phyloP scores from a whole-genome alignment of 2,888 invertebrate genomes.

The Andrena chrysosceles region DNA sequence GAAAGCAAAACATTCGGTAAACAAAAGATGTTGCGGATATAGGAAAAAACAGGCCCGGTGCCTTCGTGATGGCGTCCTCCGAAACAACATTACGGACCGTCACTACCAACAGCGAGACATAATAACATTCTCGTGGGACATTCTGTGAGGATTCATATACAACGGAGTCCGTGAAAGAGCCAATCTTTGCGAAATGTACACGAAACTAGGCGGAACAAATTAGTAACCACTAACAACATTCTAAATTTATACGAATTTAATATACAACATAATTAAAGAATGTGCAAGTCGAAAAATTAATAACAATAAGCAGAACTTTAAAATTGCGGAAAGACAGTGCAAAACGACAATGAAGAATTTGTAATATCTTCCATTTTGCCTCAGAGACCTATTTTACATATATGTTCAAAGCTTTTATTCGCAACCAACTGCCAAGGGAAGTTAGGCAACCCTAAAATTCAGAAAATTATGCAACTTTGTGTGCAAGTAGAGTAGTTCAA shows the following conservation, averaged over 20 bases:
- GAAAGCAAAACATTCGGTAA: slow-evolving; percentile 24
- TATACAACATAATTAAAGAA: too few species aligned
- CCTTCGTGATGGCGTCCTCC: not conserved
- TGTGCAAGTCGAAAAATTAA: not conserved
- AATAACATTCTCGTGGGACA: slow-evolving; percentile 36
- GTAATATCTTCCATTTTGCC: too few species aligned
- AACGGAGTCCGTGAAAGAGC: slow-evolving; percentile 26
- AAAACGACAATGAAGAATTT: too few species aligned
- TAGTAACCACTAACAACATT: too few species aligned
- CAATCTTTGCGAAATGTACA: slow-evolving; percentile 24
- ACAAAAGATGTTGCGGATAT: not conserved
- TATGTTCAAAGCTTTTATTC: too few species aligned
- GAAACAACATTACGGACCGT: slow-evolving; percentile 19
- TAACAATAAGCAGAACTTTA: not conserved
- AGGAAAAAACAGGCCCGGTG: not conserved
- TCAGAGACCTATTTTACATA: too few species aligned
- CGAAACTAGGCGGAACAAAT: not conserved
- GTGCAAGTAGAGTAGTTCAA: too few species aligned
- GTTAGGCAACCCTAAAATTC: too few species aligned
- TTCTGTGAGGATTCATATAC: slow-evolving; percentile 27
- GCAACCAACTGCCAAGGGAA: too few species aligned
- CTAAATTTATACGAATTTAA: too few species aligned
- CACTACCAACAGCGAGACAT: not conserved
- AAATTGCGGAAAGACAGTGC: too few species aligned
- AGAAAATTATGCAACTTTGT: too few species aligned